Evolutionary conservation across 2,888 invertebrate species (phyloP).

Genomic region (Prostheceraeus crozeri): DNA sequence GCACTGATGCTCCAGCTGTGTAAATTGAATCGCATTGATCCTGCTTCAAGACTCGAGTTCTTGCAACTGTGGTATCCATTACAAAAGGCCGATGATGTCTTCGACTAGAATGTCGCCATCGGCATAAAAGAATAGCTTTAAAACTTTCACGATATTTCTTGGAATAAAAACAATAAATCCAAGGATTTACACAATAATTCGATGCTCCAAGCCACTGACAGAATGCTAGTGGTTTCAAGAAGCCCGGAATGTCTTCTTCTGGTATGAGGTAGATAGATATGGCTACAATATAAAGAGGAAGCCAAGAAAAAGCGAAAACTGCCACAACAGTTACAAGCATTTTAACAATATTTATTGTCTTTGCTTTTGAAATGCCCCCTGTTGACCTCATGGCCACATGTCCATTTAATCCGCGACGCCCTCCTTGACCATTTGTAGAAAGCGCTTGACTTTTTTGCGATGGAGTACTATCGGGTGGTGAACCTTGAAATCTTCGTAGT

Average conservation of each 20-base stretch:
- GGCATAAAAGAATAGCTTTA: conserved; percentile 29
- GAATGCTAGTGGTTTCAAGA: too few species aligned
- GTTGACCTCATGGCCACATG: conserved; percentile 6
- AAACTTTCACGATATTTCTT: conserved; percentile 36
- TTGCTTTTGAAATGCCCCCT: conserved; percentile 27
- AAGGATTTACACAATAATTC: conserved; percentile 35
- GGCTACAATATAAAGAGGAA: conserved; percentile 27
- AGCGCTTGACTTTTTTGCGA: too few species aligned
- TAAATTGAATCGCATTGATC: too few species aligned
- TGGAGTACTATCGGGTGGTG: background rate
- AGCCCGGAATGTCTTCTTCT: background rate
- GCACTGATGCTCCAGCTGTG: too few species aligned
- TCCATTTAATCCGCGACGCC: background rate
- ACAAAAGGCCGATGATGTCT: too few species aligned
- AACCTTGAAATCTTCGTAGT: conserved; percentile 17
- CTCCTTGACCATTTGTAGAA: conserved; percentile 9
- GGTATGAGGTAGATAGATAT: conserved; percentile 26
- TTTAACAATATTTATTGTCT: conserved; percentile 33
- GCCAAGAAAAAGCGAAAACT: conserved; percentile 32
- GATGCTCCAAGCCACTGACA: conserved; percentile 32
- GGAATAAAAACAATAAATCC: conserved; percentile 36
- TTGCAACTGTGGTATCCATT: too few species aligned
- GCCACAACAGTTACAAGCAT: conserved; percentile 33
- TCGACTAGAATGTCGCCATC: too few species aligned
- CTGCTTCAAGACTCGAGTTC: too few species aligned